Percentiles rank a stretch among this genome's conserved stretches.
These are phyloP conservation scores for Monomorium pharaonis DNA, from an alignment of 1,140 invertebrate genomes.

Conservation along the genomic window DNA sequence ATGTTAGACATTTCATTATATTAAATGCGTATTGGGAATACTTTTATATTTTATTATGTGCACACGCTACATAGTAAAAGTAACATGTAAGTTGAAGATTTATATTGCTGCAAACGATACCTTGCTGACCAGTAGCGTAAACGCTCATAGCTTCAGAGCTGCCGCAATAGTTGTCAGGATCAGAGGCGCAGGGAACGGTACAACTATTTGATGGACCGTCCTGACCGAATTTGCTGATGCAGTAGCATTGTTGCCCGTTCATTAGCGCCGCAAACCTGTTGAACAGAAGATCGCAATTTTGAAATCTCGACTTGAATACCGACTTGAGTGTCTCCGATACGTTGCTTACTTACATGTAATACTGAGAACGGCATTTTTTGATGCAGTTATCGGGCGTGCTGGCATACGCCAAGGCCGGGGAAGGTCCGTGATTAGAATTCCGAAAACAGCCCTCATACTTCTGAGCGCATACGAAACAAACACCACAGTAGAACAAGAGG, in stretches of 20 bases:
- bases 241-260: constrained; percentile 82
- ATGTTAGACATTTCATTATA: not conserved
- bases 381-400: constrained; percentile 73
- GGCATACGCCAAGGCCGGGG: constrained; percentile 62
- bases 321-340: not conserved
- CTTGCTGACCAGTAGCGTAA: constrained; percentile 84
- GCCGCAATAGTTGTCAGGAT: constrained; percentile 80
- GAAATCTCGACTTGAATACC: not conserved
- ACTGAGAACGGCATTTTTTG: constrained; percentile 73
- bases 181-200: constrained; percentile 75
- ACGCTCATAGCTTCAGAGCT: constrained; percentile 82
- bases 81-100: constrained; percentile 14
- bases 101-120: constrained; percentile 66
- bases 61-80: not conserved
- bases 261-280: constrained; percentile 84
- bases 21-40: not conserved
- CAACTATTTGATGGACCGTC: constrained; percentile 80
- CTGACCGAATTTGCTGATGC: constrained; percentile 81
- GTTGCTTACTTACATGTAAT: constrained; percentile 78
- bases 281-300: constrained; percentile 2
- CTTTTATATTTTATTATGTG: not conserved
- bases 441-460: constrained; percentile 80
- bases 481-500: not conserved
- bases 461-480: constrained; percentile 40
- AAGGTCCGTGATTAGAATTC: constrained; percentile 70